Evolutionary conservation across 2,888 invertebrate species (phyloP), one percentile per base, ranked within the genome.

Genomic region (Thereva nobilitata): DNA sequence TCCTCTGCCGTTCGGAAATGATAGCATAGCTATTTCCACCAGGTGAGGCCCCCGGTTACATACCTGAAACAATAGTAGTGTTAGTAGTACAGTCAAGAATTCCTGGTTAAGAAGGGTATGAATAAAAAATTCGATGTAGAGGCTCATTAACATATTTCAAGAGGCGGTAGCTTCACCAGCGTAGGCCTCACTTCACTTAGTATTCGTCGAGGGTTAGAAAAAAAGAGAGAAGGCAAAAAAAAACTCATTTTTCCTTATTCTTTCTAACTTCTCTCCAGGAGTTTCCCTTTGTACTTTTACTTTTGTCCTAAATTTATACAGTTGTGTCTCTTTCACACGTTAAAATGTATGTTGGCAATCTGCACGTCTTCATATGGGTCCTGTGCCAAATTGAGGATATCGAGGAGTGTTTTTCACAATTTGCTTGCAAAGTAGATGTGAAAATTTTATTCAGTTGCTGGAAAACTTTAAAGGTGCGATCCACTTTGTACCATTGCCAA

Each of bases 371-470:
- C 52, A 49, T 47, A 45, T 34, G 49, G 59, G 47, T 4, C 59
- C 38, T 7, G 47, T 59, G 59, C 59, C 59, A 59, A 59, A 59
- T 59, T 59, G 59, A 49, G 59, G 59, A 59, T 59, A 59, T 59
- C 49, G 59, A 49, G 45, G 47, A 59, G 59, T 59, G 59, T 59
- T 59, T 59, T 59, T 59, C 59, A 59, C 59, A 59, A 59, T 59
- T 59, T 47, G 49, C 59, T 59, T 59, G 59, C 59, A 59, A 59
- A 59, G 59, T 49, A 59, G 47, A 59, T 47, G 59, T 59, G 59
- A 59, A 59, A 59, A 47, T 59, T 59, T 59, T 59, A 59, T 59
- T 59, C 47, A 5, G 38, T 47, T 59, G 23, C 38, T 23, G 23
- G 23, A 47, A 49, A n/a, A 37, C 44, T n/a, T 59, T 45, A 59